Evolutionary conservation across 1,140 invertebrate genomes (phyloP).

Genomic region (Penaeus indicus): DNA sequence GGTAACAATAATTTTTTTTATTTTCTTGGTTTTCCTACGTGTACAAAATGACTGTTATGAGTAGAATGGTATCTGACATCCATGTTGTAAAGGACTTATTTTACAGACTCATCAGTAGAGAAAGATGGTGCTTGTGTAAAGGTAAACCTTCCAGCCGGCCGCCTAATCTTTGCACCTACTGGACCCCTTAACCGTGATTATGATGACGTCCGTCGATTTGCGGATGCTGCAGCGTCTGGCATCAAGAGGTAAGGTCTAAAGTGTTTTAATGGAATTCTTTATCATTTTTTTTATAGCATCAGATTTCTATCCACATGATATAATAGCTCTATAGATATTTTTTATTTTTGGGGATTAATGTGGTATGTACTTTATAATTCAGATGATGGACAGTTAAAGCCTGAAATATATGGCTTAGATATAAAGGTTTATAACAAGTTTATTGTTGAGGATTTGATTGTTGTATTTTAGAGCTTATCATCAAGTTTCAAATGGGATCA

Average conservation of each 20-base stretch:
- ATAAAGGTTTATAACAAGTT: too few relatives aligned
- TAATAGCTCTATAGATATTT: too few relatives aligned
- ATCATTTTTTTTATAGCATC: not conserved
- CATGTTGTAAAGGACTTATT: constrained; percentile 68
- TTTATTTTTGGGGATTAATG: too few relatives aligned
- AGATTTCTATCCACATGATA: not conserved
- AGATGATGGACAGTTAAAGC: too few relatives aligned
- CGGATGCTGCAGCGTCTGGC: constrained; percentile 61
- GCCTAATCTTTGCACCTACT: constrained; percentile 62
- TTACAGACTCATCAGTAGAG: constrained; percentile 75
- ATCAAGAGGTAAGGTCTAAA: constrained; percentile 30
- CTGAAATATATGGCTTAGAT: too few relatives aligned
- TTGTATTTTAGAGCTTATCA: too few relatives aligned
- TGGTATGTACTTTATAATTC: too few relatives aligned
- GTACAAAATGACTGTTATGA: constrained; percentile 80
- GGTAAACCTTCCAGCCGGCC: constrained; percentile 41
- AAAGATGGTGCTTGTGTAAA: constrained; percentile 71
- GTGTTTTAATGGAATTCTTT: not conserved
- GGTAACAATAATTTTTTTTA: constrained; percentile 69
- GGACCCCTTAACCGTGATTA: constrained; percentile 61
- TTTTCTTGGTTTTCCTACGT: constrained; percentile 75
- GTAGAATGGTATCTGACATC: too few relatives aligned
- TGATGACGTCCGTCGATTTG: constrained; percentile 63
- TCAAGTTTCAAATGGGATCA: too few relatives aligned
- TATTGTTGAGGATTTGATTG: too few relatives aligned